phyloP scores from a whole-genome alignment of 2,797 vertebrate species.

The Graptemys geographica region DNA sequence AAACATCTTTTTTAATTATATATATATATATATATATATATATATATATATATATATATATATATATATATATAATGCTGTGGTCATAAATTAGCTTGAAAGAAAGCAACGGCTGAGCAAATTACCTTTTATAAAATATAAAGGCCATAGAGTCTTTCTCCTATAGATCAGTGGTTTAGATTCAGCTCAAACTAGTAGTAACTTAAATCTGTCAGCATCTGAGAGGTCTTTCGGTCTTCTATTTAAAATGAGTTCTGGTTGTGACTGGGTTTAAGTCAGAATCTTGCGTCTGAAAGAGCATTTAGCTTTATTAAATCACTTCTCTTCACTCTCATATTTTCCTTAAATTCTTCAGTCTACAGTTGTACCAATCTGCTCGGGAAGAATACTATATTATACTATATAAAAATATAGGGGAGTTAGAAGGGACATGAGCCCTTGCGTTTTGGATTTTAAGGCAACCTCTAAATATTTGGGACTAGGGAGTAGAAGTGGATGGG shows the following conservation, averaged over 20 bases:
- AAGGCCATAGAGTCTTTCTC: not conserved
- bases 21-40: too few relatives aligned
- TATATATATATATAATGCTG: not conserved
- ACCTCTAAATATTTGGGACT: not conserved
- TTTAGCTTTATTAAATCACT: not conserved
- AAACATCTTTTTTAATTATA: not conserved
- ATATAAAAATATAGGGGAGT: not conserved
- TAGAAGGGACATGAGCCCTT: not conserved
- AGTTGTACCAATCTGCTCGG: not conserved
- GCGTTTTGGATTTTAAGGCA: slow-evolving; percentile 11
- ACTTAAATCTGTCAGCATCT: not conserved
- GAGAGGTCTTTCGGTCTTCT: not conserved
- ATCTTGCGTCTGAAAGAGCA: not conserved
- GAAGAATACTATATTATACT: not conserved
- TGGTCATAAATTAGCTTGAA: not conserved
- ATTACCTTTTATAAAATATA: slow-evolving; percentile 17
- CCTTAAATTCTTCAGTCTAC: not conserved
- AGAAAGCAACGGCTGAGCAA: slow-evolving; percentile 27
- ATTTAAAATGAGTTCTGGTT: not conserved
- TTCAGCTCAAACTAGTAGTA: not conserved
- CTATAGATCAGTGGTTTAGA: not conserved
- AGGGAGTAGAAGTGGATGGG: not conserved
- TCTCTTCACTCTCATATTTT: slow-evolving; percentile 2
- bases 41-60: too few relatives aligned
- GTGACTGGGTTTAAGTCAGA: not conserved